Evolutionary conservation across 2,888 invertebrate species (phyloP), one percentile per base, ranked within the genome.

Genomic region (Eupithecia tripunctaria): DNA sequence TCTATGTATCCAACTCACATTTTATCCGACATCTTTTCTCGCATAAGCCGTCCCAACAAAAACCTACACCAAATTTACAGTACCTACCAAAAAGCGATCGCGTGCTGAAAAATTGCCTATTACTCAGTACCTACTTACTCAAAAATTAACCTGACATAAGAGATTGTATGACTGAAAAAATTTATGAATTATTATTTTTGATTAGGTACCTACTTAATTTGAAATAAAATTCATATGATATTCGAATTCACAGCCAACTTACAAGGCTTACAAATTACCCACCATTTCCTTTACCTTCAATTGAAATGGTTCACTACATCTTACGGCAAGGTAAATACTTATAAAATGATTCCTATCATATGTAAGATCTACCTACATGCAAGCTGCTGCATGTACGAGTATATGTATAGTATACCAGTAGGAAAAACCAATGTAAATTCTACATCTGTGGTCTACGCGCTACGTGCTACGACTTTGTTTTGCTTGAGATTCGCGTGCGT

Each of bases 401-500:
- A n/a, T n/a, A n/a, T n/a, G 47, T n/a, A n/a, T 47, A 47, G 21
- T 51, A 12, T 21, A 21, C 51, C 21, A 51, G 25, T 25, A 25
- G 56, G 56, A 25, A 56, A 56, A 25, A 25, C 25, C 29, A 29
- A 29, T 60, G 29, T 60, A 60, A n/a, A 32, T 6, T 63, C 21
- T 56, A 56, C 56, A 14, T 25, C 21, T n/a, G 32, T 63, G 62
- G 32, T 63, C 18, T 32, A 32, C 60, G 7, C 60, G 18, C 18
- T 62, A 38, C 64, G 64, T 63, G 64, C 38, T 64, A 64, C 88
- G 89, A 91, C 88, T 91, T 92, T 93, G 93, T 94, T 94, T 94
- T 92, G 93, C 91, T 91, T 87, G 91, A 94, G 94, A 94, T 94
- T 94, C 93, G 94, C 90, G 93, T 90, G 91, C 85, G 90, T 94